A percentile compares a stretch with the other conserved stretches of the same genome.
phyloP scores from a whole-genome alignment of 2,888 invertebrate species.

The Drepana falcataria region DNA sequence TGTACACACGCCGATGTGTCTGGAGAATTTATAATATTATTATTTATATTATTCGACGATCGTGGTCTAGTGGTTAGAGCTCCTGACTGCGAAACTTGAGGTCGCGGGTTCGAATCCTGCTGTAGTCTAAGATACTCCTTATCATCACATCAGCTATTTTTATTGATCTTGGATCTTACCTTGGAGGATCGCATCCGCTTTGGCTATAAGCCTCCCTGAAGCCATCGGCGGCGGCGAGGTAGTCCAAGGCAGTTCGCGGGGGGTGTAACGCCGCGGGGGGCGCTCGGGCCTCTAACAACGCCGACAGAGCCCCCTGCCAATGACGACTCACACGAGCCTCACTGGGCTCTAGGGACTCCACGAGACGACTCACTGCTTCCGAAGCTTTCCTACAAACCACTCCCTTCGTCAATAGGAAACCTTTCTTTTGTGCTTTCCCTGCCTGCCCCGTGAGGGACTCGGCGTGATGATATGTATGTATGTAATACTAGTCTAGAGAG shows the following conservation, averaged over 20 bases:
- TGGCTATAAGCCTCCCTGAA: constrained; percentile 83
- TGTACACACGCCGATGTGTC: constrained; percentile 82
- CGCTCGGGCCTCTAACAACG: constrained; percentile 79
- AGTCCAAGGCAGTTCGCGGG: constrained; percentile 82
- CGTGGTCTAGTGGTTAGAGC: too few relatives aligned
- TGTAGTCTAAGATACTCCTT: neutral
- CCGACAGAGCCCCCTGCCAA: constrained; percentile 79
- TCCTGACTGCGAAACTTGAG: too few relatives aligned
- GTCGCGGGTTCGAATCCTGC: too few relatives aligned
- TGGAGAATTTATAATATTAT: constrained; percentile 24
- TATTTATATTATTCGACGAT: too few relatives aligned
- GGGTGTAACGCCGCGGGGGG: constrained; percentile 76
- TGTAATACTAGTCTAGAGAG: too few relatives aligned
- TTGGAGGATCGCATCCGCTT: constrained; percentile 82
- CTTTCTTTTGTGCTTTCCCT: too few relatives aligned
- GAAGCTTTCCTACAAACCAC: constrained; percentile 67
- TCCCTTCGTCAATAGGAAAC: too few relatives aligned
- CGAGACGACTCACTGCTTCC: constrained; percentile 39
- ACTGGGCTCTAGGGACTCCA: constrained; percentile 29
- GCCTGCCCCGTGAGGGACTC: too few relatives aligned
- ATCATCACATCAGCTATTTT: neutral
- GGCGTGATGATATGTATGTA: too few relatives aligned
- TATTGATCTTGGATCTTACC: too few relatives aligned
- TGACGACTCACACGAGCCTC: constrained; percentile 30
- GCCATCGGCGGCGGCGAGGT: constrained; percentile 80